phyloP scores from a whole-genome alignment of 1,140 invertebrate species.

The Andricus grossulariae region DNA sequence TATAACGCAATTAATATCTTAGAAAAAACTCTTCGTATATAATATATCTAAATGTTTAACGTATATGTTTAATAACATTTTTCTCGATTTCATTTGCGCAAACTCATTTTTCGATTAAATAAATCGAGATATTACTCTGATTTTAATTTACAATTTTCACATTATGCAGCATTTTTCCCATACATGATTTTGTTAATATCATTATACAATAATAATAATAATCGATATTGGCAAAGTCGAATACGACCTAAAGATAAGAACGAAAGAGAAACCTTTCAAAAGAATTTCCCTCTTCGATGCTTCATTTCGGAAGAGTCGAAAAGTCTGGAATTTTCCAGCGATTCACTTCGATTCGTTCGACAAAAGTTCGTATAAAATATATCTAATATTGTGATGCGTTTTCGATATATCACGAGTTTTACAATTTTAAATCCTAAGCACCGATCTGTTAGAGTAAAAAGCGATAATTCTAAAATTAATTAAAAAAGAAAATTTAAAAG shows the following conservation, averaged over 20 bases:
- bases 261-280: neutral
- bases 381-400: too few species aligned
- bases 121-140: conserved; percentile 10
- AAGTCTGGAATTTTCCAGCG: neutral
- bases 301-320: neutral
- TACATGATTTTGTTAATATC: neutral
- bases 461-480: too few species aligned
- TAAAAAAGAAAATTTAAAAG: too few species aligned
- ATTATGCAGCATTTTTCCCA: conserved; percentile 14
- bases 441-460: too few species aligned
- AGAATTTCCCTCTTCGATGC: too few species aligned
- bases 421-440: too few species aligned
- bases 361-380: neutral
- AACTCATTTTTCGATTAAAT: conserved; percentile 1
- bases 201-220: neutral
- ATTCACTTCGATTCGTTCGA: neutral
- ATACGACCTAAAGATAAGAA: neutral
- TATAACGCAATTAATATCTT: neutral
- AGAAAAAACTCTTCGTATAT: neutral
- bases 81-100: neutral
- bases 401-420: too few species aligned
- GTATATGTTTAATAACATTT: neutral
- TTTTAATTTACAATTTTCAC: conserved; percentile 1
- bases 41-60: neutral
- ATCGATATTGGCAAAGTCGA: neutral